Evolutionary conservation across 2,888 invertebrate species (phyloP), one percentile per base, ranked within the genome.

Genomic region (Branchellion lobata): DNA sequence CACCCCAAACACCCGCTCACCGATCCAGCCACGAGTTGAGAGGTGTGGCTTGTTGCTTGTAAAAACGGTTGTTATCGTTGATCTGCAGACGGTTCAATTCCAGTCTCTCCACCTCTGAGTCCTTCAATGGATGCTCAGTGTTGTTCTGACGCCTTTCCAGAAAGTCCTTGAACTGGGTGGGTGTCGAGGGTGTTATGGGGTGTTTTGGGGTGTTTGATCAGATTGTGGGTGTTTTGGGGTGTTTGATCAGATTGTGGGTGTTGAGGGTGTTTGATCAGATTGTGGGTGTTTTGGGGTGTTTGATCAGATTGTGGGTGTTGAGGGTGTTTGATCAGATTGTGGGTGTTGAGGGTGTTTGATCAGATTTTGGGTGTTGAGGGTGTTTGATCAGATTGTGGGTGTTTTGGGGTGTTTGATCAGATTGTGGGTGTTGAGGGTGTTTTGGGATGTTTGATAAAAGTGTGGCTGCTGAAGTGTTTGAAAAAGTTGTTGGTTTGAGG

Each of bases 41-140:
- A 0, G 18, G 14, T 1, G 33, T 14, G 21, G 5, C 5, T 27
- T 36, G 72, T 18, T 31, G 14, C 11, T 29, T 24, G 36, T 65
- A 61, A 65, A 77, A 77, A 3, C 33, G n/a, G n/a, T 27, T 29
- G 65, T 77, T 77, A 27, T 57, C 31, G 57, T 77, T 34, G 11
- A 77, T 53, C 65, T 77, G 77, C 33, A 77, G 65, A 11, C 27
- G 1, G 33, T 61, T 65, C 27, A 57, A 65, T n/a, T 34, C 34
- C 65, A 77, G 36, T n/a, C 36, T n/a, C n/a, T 65, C 0, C 0
- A 8, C 18, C 34, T 77, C 34, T n/a, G 31, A 31, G n/a, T 0
- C 3, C 27, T 61, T 65, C 1, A 65, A 24, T 3, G 61, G 24
- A 40, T 40, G 40, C 8, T 5, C 14, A 5, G 61, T 24, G 3